A percentile compares a stretch with the other conserved stretches of the same genome.
These are phyloP conservation scores for Pituophis catenifer DNA, from an alignment of 2,113 vertebrate genomes.

Conservation along the genomic window DNA sequence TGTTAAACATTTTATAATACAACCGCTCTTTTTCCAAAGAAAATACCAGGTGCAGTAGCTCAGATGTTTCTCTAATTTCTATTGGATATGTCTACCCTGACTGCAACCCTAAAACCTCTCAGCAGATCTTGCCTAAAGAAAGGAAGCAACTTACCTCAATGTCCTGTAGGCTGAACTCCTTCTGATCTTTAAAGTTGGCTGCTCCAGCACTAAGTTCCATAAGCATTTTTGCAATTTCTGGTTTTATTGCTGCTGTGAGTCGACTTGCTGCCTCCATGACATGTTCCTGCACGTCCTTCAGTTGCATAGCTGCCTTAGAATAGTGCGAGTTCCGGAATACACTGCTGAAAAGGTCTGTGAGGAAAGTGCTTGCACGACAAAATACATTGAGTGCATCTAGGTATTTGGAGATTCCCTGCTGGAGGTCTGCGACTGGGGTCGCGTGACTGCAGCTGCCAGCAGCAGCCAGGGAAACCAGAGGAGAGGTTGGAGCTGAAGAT, in stretches of 20 bases:
- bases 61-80: neutral
- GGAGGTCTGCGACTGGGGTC: constrained; percentile 94
- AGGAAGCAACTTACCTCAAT: constrained; percentile 81
- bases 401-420: constrained; percentile 98
- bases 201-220: constrained; percentile 97
- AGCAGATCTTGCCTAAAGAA: neutral
- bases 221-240: constrained; percentile 99
- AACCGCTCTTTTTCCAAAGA: neutral
- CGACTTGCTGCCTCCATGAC: constrained; percentile 97
- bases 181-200: constrained; percentile 96
- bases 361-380: constrained; percentile 95
- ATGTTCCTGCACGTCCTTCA: constrained; percentile 99
- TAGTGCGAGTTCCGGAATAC: constrained; percentile 98
- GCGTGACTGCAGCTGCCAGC: constrained; percentile 77
- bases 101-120: neutral
- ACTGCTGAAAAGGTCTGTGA: constrained; percentile 96
- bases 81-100: neutral
- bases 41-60: neutral
- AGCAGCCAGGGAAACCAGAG: constrained; percentile 79
- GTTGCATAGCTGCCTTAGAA: constrained; percentile 97
- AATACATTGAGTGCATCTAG: constrained; percentile 97
- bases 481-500: constrained; percentile 73
- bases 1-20: neutral
- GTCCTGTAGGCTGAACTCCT: constrained; percentile 97
- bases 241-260: constrained; percentile 98